phyloP scores from a whole-genome alignment of 2,888 invertebrate species.

The Drosophila yooni region DNA sequence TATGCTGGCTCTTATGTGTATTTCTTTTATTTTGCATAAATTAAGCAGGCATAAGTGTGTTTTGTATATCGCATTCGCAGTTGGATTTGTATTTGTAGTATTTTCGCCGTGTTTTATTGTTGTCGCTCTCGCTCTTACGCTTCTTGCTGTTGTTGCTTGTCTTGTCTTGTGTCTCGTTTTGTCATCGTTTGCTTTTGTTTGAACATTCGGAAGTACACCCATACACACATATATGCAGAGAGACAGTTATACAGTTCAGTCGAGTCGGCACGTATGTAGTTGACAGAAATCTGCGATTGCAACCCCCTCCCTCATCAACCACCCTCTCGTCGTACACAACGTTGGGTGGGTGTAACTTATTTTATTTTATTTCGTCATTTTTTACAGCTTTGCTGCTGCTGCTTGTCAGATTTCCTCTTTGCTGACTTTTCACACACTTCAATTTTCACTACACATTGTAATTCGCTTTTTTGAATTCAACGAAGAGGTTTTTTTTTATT shows the following conservation, averaged over 20 bases:
- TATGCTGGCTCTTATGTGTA: constrained; percentile 53
- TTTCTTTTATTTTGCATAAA: constrained; percentile 80
- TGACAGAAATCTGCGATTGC: constrained; percentile 51
- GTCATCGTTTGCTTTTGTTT: constrained; percentile 66
- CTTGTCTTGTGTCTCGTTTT: constrained; percentile 51
- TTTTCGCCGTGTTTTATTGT: constrained; percentile 31
- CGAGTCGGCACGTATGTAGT: constrained; percentile 21
- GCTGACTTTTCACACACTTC: constrained; percentile 48
- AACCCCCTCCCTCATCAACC: not conserved
- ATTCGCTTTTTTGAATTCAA: constrained; percentile 27
- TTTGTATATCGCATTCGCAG: constrained; percentile 61
- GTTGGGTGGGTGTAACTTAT: constrained; percentile 61
- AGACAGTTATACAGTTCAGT: constrained; percentile 37
- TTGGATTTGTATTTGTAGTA: constrained; percentile 52
- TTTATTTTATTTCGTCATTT: constrained; percentile 50
- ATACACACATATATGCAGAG: constrained; percentile 27
- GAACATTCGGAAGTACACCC: constrained; percentile 65
- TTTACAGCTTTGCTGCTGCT: constrained; percentile 9
- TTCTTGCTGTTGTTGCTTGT: constrained; percentile 15
- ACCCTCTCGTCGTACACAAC: not conserved
- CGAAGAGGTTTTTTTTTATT: constrained; percentile 4
- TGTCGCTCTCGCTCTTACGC: constrained; percentile 24
- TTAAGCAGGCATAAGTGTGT: constrained; percentile 79
- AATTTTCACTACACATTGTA: constrained; percentile 22
- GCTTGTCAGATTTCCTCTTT: constrained; percentile 48